Evolutionary conservation across 1,140 invertebrate genomes (phyloP).

Genomic region (Muscidifurax raptorellus): DNA sequence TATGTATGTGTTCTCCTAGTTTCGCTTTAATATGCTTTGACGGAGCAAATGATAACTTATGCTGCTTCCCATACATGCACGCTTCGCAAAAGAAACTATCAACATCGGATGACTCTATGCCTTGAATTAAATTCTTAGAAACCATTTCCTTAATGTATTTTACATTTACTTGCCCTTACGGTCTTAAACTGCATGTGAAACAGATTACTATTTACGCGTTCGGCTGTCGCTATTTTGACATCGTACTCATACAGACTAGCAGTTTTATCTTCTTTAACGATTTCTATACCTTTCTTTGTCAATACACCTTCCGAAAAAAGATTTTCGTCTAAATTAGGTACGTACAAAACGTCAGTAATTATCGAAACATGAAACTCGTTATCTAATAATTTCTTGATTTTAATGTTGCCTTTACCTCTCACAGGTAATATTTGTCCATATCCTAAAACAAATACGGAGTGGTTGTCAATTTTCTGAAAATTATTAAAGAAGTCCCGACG

Average conservation of each 20-base stretch:
- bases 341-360: conserved; percentile 51
- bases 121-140: not conserved
- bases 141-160: conserved; percentile 34
- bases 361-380: conserved; percentile 19
- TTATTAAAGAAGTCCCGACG: not conserved
- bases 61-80: conserved; percentile 66
- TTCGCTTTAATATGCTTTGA: conserved; percentile 49
- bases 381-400: conserved; percentile 40
- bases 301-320: conserved; percentile 53
- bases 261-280: not conserved
- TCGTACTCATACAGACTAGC: conserved; percentile 6
- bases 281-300: conserved; percentile 51
- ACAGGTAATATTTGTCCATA: conserved; percentile 5
- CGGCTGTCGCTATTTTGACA: conserved; percentile 51
- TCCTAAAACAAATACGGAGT: not conserved
- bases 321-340: conserved; percentile 42
- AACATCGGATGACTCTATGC: conserved; percentile 31
- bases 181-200: conserved; percentile 39
- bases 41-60: conserved; percentile 51
- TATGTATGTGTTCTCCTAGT: conserved; percentile 41
- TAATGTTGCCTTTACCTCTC: conserved; percentile 40
- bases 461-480: not conserved
- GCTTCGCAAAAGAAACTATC: conserved; percentile 63
- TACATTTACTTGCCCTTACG: conserved; percentile 38
- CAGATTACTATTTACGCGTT: conserved; percentile 40